Evolutionary conservation across 2,797 vertebrate species (phyloP).

Genomic region (Champsocephalus esox): DNA sequence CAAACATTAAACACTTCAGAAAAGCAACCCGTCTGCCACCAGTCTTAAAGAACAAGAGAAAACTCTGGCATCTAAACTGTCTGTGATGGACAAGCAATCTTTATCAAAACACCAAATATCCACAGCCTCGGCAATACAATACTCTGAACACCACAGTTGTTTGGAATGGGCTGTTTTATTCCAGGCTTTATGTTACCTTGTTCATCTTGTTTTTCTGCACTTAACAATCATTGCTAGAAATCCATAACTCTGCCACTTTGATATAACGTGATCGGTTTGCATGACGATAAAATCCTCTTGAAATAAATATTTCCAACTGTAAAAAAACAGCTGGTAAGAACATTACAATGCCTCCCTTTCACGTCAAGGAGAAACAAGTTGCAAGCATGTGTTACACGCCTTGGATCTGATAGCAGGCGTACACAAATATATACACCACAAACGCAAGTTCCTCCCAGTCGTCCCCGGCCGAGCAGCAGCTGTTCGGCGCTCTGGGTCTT

Average conservation of each 20-base stretch:
- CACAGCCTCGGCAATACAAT: neutral
- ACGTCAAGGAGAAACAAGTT: neutral
- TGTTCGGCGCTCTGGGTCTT: slow-evolving; percentile 25
- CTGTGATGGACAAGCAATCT: neutral
- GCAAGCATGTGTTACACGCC: neutral
- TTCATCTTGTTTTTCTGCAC: neutral
- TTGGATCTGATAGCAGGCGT: neutral
- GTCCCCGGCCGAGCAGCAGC: slow-evolving; percentile 27
- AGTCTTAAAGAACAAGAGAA: neutral
- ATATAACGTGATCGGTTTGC: neutral
- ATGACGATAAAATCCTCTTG: neutral
- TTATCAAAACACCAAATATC: neutral
- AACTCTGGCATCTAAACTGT: neutral
- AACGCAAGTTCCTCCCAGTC: slow-evolving; percentile 25
- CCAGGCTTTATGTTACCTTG: neutral
- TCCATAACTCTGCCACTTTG: neutral
- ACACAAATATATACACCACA: slow-evolving; percentile 44
- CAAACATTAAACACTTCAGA: slow-evolving; percentile 10
- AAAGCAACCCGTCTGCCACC: slow-evolving; percentile 14
- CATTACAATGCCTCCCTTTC: neutral
- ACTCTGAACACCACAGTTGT: neutral
- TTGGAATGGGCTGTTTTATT: neutral
- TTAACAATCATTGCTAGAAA: neutral
- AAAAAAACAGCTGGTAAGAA: neutral
- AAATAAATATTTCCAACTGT: neutral